A percentile compares a stretch with the other conserved stretches of the same genome.
These are phyloP conservation scores for Embiotoca jacksoni DNA, from an alignment of 2,113 vertebrate genomes.

Conservation along the genomic window DNA sequence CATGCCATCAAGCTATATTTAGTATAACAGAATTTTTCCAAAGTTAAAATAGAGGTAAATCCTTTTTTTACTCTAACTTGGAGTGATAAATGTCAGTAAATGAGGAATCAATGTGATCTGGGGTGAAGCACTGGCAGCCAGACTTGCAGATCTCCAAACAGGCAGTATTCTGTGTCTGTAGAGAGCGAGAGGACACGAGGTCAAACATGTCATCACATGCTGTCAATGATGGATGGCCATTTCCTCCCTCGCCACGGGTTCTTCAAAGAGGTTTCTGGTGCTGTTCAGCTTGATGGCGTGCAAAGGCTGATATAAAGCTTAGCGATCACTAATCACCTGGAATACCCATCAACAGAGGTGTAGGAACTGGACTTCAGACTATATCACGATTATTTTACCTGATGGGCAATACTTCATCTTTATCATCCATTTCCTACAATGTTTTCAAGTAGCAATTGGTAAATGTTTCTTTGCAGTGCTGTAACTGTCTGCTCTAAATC, in stretches of 20 bases:
- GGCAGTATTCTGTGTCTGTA: neutral
- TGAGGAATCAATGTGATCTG: conserved; percentile 16
- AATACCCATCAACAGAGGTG: neutral
- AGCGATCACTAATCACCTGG: neutral
- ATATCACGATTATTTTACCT: neutral
- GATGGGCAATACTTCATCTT: too few relatives aligned
- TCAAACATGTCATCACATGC: conserved; percentile 51
- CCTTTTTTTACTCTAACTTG: neutral
- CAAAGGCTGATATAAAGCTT: neutral
- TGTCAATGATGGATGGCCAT: conserved; percentile 49
- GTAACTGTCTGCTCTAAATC: too few relatives aligned
- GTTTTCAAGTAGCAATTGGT: too few relatives aligned
- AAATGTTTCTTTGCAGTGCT: too few relatives aligned
- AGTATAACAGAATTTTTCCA: neutral
- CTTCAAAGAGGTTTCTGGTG: conserved; percentile 27
- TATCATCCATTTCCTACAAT: too few relatives aligned
- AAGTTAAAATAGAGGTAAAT: neutral
- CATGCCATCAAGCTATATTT: neutral
- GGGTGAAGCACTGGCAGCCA: neutral
- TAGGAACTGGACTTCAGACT: neutral
- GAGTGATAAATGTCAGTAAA: conserved; percentile 16
- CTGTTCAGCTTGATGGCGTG: conserved; percentile 12
- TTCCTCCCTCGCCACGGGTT: conserved; percentile 39
- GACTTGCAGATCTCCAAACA: neutral
- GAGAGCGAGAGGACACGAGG: conserved; percentile 21